phyloP scores from a whole-genome alignment of 1,140 invertebrate genomes.

The Eupeodes corollae region DNA sequence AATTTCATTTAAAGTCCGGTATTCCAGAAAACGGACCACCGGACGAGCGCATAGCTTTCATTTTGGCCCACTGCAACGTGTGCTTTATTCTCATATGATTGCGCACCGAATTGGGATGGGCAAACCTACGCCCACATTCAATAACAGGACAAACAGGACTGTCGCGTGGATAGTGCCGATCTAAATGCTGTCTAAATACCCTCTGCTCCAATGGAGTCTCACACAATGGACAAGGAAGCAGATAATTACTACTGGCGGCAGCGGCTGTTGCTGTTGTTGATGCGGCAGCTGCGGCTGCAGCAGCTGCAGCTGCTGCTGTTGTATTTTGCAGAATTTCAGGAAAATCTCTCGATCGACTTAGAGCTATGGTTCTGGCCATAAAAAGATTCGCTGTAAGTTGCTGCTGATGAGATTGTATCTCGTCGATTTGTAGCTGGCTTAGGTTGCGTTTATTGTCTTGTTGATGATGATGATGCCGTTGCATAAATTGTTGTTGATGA shows the following conservation, averaged over 20 bases:
- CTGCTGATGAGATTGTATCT: conserved; percentile 36
- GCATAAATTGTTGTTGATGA: conserved; percentile 12
- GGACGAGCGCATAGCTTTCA: conserved; percentile 69
- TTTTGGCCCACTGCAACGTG: conserved; percentile 62
- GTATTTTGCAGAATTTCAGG: conserved; percentile 28
- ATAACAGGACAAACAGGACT: conserved; percentile 65
- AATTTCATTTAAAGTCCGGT: conserved; percentile 35
- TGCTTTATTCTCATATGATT: conserved; percentile 77
- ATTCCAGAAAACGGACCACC: conserved; percentile 39
- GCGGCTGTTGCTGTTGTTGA: conserved; percentile 23
- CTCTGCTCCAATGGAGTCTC: conserved; percentile 49
- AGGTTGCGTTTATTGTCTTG: conserved; percentile 30
- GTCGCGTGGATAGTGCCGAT: conserved; percentile 68
- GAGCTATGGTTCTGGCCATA: conserved; percentile 29
- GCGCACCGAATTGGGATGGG: conserved; percentile 69
- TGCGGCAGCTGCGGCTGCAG: conserved; percentile 33
- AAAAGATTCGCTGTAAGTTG: conserved; percentile 35
- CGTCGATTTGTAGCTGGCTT: conserved; percentile 35
- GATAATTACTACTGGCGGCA: conserved; percentile 31
- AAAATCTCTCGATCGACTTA: conserved; percentile 26
- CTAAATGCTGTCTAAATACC: conserved; percentile 58
- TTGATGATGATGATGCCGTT: conserved; percentile 28
- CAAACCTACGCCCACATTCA: conserved; percentile 58
- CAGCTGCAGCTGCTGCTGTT: conserved; percentile 23
- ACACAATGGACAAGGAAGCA: conserved; percentile 59